Evolutionary conservation across 2,888 invertebrate genomes (phyloP), one percentile per base, ranked within the genome.

Genomic region (Limnephilus auricula): DNA sequence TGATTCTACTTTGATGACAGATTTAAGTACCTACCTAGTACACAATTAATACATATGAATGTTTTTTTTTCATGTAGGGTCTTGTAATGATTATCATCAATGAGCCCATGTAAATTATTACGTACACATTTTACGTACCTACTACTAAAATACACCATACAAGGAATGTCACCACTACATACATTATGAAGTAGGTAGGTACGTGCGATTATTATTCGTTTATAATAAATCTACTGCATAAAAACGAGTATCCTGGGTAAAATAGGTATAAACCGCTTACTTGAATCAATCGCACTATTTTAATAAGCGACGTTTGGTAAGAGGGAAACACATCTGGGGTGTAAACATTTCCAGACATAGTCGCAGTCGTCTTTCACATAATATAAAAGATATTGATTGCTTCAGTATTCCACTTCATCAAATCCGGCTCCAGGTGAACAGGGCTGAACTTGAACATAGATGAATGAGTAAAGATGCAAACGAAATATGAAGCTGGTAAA

Each of bases 381-480:
- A 25, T 65, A 65, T 65, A 65, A 25, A 65, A 65, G 65, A 65
- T 9, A 65, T 65, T 65, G 82, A 65, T 65, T 65, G 82, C 82
- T 82, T 32, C 82, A 32, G 25, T 65, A 82, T 82, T 37, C 34
- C 82, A 37, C 34, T 34, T 85, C 85, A 37, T 85, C 85, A 40
- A 40, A 87, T 65, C 65, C 87, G 87, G 78, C 34, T 78, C 87
- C 32, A 31, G 32, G 31, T 25, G 50, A 86, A n/a, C n/a, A 30
- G 87, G 78, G 65, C 30, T 15, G 30, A 31, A 78, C 78, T 87
- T 78, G 87, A 90, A 86, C 86, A 90, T 37, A 79, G 88, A 90
- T 90, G 91, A 50, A 87, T 90, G 89, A 90, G 84, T 34, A 85
- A 91, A 91, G 90, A 91, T 91, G 91, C 91, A 91, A 89, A 90